Percentiles rank a stretch among this genome's conserved stretches.
phyloP scores from a whole-genome alignment of 2,113 vertebrate genomes.

The Burhinus bistriatus region DNA sequence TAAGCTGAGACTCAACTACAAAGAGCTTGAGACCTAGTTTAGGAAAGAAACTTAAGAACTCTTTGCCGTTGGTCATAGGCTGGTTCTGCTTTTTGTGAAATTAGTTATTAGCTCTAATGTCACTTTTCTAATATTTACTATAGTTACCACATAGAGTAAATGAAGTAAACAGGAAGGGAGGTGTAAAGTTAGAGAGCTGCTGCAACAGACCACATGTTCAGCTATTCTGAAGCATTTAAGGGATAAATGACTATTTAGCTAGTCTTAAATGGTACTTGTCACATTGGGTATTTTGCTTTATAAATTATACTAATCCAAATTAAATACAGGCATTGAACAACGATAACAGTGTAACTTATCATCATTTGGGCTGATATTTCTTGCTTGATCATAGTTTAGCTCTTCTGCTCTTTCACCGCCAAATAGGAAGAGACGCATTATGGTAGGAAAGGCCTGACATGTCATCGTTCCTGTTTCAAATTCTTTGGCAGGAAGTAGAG shows the following conservation, averaged over 20 bases:
- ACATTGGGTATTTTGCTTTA: neutral
- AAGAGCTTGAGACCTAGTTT: neutral
- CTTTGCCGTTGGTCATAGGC: neutral
- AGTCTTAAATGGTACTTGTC: neutral
- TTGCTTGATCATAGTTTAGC: neutral
- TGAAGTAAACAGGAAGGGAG: conserved; percentile 51
- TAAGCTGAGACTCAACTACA: neutral
- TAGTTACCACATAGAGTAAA: neutral
- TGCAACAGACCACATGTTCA: neutral
- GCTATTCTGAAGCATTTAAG: neutral
- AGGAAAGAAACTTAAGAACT: neutral
- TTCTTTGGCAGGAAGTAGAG: neutral
- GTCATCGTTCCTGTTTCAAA: neutral
- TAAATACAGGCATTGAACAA: neutral
- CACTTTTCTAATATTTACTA: neutral
- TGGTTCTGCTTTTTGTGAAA: neutral
- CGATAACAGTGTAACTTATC: neutral
- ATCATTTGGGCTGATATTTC: neutral
- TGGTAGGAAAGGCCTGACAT: neutral
- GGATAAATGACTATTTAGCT: neutral
- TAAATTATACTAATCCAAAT: neutral
- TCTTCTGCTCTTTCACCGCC: neutral
- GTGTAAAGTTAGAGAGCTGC: neutral
- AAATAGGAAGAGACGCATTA: neutral
- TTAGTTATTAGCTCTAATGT: neutral